Evolutionary conservation across 2,888 invertebrate species (phyloP).

Genomic region (Orthonychiurus folsomi): DNA sequence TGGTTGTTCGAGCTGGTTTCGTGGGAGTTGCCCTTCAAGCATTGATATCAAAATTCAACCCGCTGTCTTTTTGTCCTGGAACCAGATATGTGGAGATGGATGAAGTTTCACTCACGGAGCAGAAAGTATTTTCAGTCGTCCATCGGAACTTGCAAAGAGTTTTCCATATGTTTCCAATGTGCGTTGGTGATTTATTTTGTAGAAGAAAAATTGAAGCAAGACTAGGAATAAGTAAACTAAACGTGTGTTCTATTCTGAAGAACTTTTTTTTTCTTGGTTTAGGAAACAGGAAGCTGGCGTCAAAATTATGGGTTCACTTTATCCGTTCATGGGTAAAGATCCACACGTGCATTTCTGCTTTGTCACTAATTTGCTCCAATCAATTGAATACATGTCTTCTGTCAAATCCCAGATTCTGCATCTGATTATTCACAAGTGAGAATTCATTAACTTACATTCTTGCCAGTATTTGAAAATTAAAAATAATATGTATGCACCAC

Average conservation of each 20-base stretch:
- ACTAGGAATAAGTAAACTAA: background rate
- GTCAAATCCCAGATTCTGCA: constrained; percentile 61
- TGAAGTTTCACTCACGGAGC: constrained; percentile 17
- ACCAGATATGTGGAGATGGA: background rate
- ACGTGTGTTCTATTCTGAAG: background rate
- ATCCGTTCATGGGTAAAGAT: constrained; percentile 67
- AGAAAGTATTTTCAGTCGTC: constrained; percentile 21
- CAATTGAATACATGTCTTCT: constrained; percentile 64
- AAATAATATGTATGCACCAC: no score
- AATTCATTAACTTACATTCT: constrained; percentile 24
- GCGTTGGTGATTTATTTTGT: constrained; percentile 9
- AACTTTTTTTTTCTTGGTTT: constrained; percentile 30
- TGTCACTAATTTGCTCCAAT: constrained; percentile 65
- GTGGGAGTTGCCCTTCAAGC: constrained; percentile 20
- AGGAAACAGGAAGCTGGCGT: constrained; percentile 65
- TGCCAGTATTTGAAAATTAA: no score
- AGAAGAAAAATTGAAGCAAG: no score
- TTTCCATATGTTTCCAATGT: constrained; percentile 25
- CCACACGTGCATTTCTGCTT: constrained; percentile 63
- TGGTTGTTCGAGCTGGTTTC: constrained; percentile 24
- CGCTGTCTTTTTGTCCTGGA: background rate
- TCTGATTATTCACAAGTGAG: constrained; percentile 67
- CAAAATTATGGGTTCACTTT: constrained; percentile 55
- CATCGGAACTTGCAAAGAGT: constrained; percentile 27
- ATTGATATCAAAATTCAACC: constrained; percentile 20